Evolutionary conservation across 2,113 vertebrate species (phyloP).

Genomic region (Plecturocebus donacophilus): DNA sequence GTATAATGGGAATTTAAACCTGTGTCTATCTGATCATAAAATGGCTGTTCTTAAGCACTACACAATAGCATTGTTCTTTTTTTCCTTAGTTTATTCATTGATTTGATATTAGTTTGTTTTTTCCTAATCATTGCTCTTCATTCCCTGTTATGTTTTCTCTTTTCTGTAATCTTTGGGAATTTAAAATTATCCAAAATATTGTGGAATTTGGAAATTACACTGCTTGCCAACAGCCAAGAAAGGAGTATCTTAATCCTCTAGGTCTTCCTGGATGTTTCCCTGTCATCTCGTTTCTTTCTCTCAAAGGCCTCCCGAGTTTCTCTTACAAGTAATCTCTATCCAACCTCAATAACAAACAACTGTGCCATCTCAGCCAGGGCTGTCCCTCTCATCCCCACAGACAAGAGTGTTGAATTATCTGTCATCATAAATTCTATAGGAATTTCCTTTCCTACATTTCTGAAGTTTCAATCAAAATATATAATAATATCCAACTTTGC

Average conservation of each 20-base stretch:
- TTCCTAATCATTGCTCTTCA: neutral
- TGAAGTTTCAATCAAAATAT: neutral
- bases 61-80: neutral
- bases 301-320: neutral
- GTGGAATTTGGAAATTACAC: neutral
- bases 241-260: neutral
- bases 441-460: neutral
- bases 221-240: neutral
- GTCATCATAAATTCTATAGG: neutral
- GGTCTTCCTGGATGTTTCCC: neutral
- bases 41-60: neutral
- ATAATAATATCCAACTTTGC: neutral
- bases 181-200: neutral
- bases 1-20: neutral
- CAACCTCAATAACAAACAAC: neutral
- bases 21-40: neutral
- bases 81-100: neutral
- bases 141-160: neutral
- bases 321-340: neutral
- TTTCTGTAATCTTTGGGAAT: neutral
- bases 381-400: accelerated
- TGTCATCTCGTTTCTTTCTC: neutral
- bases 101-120: neutral
- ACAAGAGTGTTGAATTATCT: neutral
- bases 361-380: accelerated